A percentile compares a stretch with the other conserved stretches of the same genome.
phyloP scores from a whole-genome alignment of 2,113 vertebrate species.

The Callocephalon fimbriatum region DNA sequence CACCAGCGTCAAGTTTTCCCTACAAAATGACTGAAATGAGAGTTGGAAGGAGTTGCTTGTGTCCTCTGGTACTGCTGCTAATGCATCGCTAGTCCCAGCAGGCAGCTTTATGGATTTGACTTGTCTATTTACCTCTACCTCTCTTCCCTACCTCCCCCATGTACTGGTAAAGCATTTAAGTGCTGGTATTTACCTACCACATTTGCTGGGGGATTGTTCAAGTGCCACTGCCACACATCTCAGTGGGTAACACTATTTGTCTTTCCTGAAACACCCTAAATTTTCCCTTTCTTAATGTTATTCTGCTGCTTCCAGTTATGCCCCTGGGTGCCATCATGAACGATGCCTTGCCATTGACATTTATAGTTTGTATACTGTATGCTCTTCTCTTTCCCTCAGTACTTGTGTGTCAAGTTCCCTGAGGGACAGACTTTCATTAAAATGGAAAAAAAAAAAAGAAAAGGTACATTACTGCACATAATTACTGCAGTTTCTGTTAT shows the following conservation, averaged over 20 bases:
- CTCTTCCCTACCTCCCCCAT: background rate
- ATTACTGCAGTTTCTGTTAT: background rate
- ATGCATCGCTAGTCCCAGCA: background rate
- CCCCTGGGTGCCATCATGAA: background rate
- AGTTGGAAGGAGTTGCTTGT: background rate
- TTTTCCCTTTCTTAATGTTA: background rate
- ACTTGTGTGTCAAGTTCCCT: fast-evolving
- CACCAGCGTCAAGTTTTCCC: background rate
- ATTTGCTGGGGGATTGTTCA: background rate
- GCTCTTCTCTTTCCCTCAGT: background rate
- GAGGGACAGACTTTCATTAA: background rate
- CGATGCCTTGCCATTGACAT: background rate
- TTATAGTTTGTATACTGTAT: background rate
- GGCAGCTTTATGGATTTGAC: background rate
- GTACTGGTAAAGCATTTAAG: background rate
- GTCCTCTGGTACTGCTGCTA: background rate
- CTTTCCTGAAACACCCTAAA: background rate
- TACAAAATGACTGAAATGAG: background rate
- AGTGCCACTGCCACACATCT: background rate
- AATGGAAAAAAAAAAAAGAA: background rate
- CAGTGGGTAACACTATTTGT: background rate
- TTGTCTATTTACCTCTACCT: background rate
- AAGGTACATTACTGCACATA: background rate
- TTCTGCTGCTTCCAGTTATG: background rate
- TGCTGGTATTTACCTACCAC: background rate